Percentiles rank a stretch among this genome's conserved stretches.
phyloP scores from a whole-genome alignment of 2,888 invertebrate genomes.

The Thecocarcelia acutangulata region DNA sequence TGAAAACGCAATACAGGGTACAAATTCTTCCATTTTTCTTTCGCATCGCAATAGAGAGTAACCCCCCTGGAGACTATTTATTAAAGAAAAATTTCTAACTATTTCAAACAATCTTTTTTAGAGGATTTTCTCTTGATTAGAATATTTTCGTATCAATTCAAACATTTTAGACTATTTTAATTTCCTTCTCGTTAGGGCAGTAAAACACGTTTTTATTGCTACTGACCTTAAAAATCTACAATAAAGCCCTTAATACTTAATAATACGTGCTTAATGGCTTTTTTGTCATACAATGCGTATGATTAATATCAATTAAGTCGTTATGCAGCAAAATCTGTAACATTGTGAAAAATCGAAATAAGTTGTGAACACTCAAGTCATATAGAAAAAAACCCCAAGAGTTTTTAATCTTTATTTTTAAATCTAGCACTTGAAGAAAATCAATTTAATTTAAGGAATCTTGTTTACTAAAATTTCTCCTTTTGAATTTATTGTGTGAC shows the following conservation, averaged over 20 bases:
- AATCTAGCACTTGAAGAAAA: too few species aligned
- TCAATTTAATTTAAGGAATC: neutral
- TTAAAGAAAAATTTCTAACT: neutral
- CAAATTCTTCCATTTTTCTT: too few species aligned
- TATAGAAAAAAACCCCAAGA: neutral
- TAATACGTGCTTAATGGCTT: too few species aligned
- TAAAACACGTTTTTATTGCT: neutral
- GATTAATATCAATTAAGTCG: slow-evolving; percentile 17
- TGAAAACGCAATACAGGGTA: too few species aligned
- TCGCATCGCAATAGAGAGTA: neutral
- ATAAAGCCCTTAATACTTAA: neutral
- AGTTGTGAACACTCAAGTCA: neutral
- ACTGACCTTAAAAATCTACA: neutral
- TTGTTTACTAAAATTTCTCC: neutral
- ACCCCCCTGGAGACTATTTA: neutral
- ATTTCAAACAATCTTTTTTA: neutral
- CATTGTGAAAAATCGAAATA: neutral
- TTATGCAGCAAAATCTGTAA: neutral
- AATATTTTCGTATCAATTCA: too few species aligned
- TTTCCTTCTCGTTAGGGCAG: too few species aligned
- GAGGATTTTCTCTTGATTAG: neutral
- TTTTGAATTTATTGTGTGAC: slow-evolving; percentile 15
- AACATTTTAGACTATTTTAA: too few species aligned
- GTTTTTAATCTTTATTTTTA: neutral
- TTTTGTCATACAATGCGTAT: slow-evolving; percentile 7